Conservation (phyloP, 2,797 vertebrate genomes). For the Eupleurogrammus muticus region DNA sequence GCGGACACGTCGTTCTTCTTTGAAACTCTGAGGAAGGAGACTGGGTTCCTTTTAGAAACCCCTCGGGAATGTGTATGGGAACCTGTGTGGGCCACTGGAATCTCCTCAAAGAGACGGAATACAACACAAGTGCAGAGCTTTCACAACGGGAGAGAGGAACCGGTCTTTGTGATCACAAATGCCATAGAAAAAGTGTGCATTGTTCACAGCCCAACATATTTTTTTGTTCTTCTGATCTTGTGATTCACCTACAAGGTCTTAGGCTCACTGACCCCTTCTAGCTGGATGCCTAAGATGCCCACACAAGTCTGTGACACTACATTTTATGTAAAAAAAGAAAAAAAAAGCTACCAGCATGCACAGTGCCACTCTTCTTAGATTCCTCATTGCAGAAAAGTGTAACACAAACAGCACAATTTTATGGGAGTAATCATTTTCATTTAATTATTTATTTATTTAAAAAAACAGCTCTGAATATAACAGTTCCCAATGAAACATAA, state of each 20-base stretch:
- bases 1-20: constrained; percentile 63
- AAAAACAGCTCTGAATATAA: background rate
- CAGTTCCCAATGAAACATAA: background rate
- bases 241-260: constrained; percentile 70
- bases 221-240: constrained; percentile 64
- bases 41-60: constrained; percentile 70
- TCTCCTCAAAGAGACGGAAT: constrained; percentile 75
- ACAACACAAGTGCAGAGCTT: constrained; percentile 45
- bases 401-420: background rate
- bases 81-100: constrained; percentile 79
- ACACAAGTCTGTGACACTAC: constrained; percentile 48
- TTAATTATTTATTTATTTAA: too few species aligned
- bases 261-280: constrained; percentile 43
- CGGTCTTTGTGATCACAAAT: constrained; percentile 72
- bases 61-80: constrained; percentile 67
- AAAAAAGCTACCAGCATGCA: background rate
- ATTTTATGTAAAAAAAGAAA: constrained; percentile 40
- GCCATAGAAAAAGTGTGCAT: constrained; percentile 62
- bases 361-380: background rate
- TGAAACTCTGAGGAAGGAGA: constrained; percentile 73
- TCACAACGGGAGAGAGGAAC: constrained; percentile 70
- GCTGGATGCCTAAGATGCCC: constrained; percentile 47
- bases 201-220: constrained; percentile 62
- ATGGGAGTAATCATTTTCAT: too few species aligned
- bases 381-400: background rate